Evolutionary conservation across 2,797 vertebrate genomes (phyloP).

Genomic region (Macrochelys suwanniensis): DNA sequence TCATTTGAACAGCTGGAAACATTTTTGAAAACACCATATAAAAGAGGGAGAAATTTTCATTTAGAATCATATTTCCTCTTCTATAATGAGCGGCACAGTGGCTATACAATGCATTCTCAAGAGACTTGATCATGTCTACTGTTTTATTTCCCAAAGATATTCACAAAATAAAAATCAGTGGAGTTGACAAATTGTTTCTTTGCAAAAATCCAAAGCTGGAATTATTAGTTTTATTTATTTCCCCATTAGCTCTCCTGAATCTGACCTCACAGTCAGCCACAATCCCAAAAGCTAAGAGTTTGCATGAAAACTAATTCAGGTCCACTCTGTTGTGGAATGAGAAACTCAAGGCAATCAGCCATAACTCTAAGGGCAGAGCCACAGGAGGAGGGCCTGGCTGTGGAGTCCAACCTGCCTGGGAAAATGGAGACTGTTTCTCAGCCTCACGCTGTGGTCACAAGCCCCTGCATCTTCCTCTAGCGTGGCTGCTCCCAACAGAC

Average conservation of each 20-base stretch:
- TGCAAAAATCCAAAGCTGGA: background rate
- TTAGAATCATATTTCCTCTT: constrained; percentile 60
- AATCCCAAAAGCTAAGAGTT: background rate
- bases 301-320: background rate
- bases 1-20: constrained; percentile 70
- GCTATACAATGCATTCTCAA: constrained; percentile 31
- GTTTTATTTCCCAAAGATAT: constrained; percentile 53
- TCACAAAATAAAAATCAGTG: constrained; percentile 34
- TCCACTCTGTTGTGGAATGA: background rate
- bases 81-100: background rate
- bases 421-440: background rate
- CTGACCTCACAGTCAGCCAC: background rate
- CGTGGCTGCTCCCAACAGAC: too few species aligned
- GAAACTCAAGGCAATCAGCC: background rate
- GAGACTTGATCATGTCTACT: constrained; percentile 50
- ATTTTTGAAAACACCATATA: constrained; percentile 58
- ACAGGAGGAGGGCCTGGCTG: background rate
- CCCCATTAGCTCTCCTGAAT: background rate
- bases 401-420: background rate
- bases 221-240: background rate
- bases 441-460: background rate
- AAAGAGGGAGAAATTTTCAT: background rate
- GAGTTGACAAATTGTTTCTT: background rate
- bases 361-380: background rate
- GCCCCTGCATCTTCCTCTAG: background rate